Evolutionary conservation across 2,797 vertebrate genomes (phyloP), one percentile per base, ranked within the genome.

Genomic region (Pseudomugil tenellus): DNA sequence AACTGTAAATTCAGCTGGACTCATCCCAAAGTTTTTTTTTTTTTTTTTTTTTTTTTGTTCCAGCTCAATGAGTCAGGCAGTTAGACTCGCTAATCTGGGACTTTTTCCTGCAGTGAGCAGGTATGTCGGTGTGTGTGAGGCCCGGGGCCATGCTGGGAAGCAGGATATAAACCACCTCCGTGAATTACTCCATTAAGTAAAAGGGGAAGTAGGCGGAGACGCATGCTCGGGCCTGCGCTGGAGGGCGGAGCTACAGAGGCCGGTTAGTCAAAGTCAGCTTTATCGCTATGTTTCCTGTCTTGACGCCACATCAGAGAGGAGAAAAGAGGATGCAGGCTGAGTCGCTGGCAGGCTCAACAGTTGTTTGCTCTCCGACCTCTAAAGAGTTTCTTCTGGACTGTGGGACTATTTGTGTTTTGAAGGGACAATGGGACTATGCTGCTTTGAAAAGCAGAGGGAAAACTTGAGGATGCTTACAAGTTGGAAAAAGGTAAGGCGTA

Each of bases 361-460:
- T 65, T 68, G 4, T 23, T 10, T 48, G 26, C 74, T 59, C 2
- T 26, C n/a, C 5, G 25, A 67, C 58, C 19, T 79, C 60, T 64
- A 63, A 55, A 28, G 34, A 69, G 51, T 84, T 88, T 86, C 14
- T 76, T 76, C 77, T 2, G 16, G 34, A 46, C 53, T 37, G 34
- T 35, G 34, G 34, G 63, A 54, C 67, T 84, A 84, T 68, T 60
- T 21, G 23, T 77, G 76, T 64, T 32, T 58, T 63, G 41, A 34
- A 62, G 76, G 80, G 70, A 93, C 85, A 87, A 94, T 93, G 92
- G 91, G 91, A 92, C 56, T 91, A 85, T 91, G 89, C 77, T 88
- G 83, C 46, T 86, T 84, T 85, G 90, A 91, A 77, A 93, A 90
- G 66, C 85, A 88, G 63, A 76, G 76, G 75, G 82, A 74, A 56